Base-by-base conservation (phyloP, 1,140 invertebrate species). In the Homalodisca vitripennis region DNA sequence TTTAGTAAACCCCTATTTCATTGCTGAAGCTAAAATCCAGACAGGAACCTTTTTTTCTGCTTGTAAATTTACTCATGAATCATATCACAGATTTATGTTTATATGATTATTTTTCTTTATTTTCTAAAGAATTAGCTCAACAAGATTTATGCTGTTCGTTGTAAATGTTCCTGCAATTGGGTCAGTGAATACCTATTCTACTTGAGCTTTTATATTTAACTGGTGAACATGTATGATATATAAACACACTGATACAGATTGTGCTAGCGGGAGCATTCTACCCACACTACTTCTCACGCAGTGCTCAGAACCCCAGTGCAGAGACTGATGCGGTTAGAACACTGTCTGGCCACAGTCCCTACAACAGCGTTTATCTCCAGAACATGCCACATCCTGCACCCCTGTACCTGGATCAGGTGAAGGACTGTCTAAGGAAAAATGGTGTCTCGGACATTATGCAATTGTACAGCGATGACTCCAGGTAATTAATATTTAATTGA, bases 201-300 rank as follows among this genome's bases (percentile, higher is more conserved):
- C n/a, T n/a, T n/a, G n/a, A n/a, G n/a, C n/a, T n/a, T n/a, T n/a
- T n/a, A n/a, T n/a, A n/a, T n/a, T n/a, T n/a, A n/a, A n/a, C n/a
- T n/a, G n/a, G n/a, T n/a, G n/a, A n/a, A n/a, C n/a, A n/a, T n/a
- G n/a, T n/a, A n/a, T n/a, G n/a, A n/a, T n/a, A n/a, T n/a, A n/a
- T n/a, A n/a, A n/a, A n/a, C n/a, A n/a, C n/a, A n/a, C n/a, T 27
- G 48, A 75, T 78, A 32, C 75, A 92, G 89, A 77, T 93, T 32
- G 81, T 89, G 1, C 79, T 93, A 32, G 87, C 88, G 70, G 91
- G 89, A 12, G 92, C 92, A 22, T 97, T 98, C 80, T 98, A 97
- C 82, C 96, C 95, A 0, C 89, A 97, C 78, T 97, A 93, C 77
- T 98, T 93, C 80, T 74, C 89, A 13, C 86, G 87, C 34, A 78